A percentile compares a stretch with the other conserved stretches of the same genome.
Conservation (phyloP, 2,888 invertebrate species). For the Minunthozetes semirufus region DNA sequence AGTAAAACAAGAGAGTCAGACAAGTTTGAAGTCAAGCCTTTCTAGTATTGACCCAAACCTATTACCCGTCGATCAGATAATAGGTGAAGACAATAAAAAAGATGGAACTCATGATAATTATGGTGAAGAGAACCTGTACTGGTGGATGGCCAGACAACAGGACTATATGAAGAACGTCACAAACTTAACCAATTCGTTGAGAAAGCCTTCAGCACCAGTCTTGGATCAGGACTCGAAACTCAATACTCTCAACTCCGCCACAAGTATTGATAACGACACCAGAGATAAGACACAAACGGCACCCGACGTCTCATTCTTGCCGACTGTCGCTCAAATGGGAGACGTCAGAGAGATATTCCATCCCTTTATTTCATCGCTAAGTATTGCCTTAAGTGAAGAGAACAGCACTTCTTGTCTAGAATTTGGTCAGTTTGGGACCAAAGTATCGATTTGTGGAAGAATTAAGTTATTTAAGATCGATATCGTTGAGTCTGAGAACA, state of each 20-base stretch:
- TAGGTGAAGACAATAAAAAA: slow-evolving; percentile 34
- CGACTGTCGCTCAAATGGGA: slow-evolving; percentile 55
- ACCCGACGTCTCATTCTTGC: slow-evolving; percentile 45
- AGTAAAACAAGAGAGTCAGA: slow-evolving; percentile 46
- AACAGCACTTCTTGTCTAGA: slow-evolving; percentile 24
- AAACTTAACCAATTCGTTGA: slow-evolving; percentile 44
- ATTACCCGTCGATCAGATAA: not conserved
- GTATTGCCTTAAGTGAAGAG: slow-evolving; percentile 61
- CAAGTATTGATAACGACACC: slow-evolving; percentile 43
- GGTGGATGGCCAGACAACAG: slow-evolving; percentile 93
- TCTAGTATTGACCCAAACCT: slow-evolving; percentile 44
- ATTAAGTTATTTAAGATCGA: slow-evolving; percentile 84
- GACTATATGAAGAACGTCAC: slow-evolving; percentile 51
- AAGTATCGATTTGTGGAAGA: slow-evolving; percentile 59
- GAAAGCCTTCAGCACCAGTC: slow-evolving; percentile 34
- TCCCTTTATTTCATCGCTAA: slow-evolving; percentile 77
- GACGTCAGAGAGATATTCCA: slow-evolving; percentile 92
- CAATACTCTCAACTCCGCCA: slow-evolving; percentile 46
- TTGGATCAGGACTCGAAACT: slow-evolving; percentile 47
- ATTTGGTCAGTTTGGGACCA: slow-evolving; percentile 61
- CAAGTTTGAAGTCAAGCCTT: slow-evolving; percentile 47
- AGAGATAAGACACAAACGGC: slow-evolving; percentile 27
- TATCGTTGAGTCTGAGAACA: slow-evolving; percentile 81
- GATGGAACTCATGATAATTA: slow-evolving; percentile 42
- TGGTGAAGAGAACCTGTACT: slow-evolving; percentile 75